Evolutionary conservation across 1,140 invertebrate species (phyloP), one percentile per base, ranked within the genome.

Genomic region (Gryllus bimaculatus): DNA sequence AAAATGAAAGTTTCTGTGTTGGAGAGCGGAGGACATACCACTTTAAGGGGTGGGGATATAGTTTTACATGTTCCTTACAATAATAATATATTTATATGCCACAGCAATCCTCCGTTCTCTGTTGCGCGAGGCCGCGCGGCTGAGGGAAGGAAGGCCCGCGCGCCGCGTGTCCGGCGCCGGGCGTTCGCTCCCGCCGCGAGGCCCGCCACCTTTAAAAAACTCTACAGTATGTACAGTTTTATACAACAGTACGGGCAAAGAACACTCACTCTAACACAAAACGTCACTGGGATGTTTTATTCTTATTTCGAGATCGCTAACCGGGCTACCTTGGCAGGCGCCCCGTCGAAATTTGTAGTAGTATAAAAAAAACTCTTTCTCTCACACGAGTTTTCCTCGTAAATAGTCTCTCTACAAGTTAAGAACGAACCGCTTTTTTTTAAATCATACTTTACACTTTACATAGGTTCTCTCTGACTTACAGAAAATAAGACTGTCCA

Each of bases 211-310:
- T 66, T 66, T 66, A 75, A 75, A 75, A 75, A 77, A 77, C 47
- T 77, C 76, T 77, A 77, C 76, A 77, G 2, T 77, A 77, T 77
- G 48, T 77, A 77, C 76, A 77, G 8, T 18, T 10, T 77, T 77
- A 48, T 77, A 20, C 47, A 48, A 77, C 76, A 77, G 10, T 18
- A 66, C 54, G 54, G 54, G 54, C 54, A 77, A 77, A 77, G 10
- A 54, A 77, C 76, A 77, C 48, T 77, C 76, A 77, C 76, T 48
- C 76, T 49, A 77, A 77, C 48, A 77, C 75, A 66, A 66, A 66
- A 66, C 54, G 54, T 66, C 54, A 66, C 54, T 66, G 54, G 54
- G 54, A 66, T 66, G 54, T 66, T 66, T 39, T 66, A 66, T 66
- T 66, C 54, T 66, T 66, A 66, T 13, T 66, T 66, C 54, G 54